Evolutionary conservation across 2,797 vertebrate species (phyloP), one percentile per base, ranked within the genome.

Genomic region (Lemur catta): DNA sequence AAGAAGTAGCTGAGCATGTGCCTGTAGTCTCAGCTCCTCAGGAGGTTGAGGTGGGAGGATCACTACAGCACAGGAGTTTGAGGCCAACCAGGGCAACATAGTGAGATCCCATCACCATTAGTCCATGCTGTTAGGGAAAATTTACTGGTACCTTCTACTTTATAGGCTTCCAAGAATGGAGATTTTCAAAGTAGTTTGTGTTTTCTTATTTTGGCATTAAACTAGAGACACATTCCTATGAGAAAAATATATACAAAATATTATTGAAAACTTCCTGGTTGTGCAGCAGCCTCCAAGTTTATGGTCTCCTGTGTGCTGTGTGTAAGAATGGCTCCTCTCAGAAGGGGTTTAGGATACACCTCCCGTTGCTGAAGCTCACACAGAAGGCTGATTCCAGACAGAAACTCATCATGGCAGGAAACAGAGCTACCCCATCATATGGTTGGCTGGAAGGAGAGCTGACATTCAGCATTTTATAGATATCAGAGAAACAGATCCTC

Each of bases 51-150:
- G 22, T 38, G 76, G n/a, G 13, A 79, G 76, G n/a, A 38, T 38
- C 13, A 26, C 76, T 38, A 38, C 33, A 76, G 33, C 33, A 20
- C 50, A 79, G 76, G 8, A 55, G 24, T 38, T 79, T 55, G 76
- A 55, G 76, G 50, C 50, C n/a, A 55, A 14, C 13, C 50, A 55
- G 76, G 4, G n/a, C 50, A 79, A 55, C 13, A 55, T 35, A 55
- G 76, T 52, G 52, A 79, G 22, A 14, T 15, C n/a, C n/a, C 22
- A 55, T 92, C 67, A 84, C 20, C n/a, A 46, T 59, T 52, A 24
- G 38, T 52, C 46, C 30, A 71, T 65, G 72, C 2, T 86, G 63
- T 93, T 85, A 95, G 92, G n/a, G 48, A 93, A 93, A 95, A 94
- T 63, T 55, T 84, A n/a, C 52, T 67, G 50, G n/a, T 67, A 46